Evolutionary conservation across 2,888 invertebrate species (phyloP).

Genomic region (Eumerus sabulonum): DNA sequence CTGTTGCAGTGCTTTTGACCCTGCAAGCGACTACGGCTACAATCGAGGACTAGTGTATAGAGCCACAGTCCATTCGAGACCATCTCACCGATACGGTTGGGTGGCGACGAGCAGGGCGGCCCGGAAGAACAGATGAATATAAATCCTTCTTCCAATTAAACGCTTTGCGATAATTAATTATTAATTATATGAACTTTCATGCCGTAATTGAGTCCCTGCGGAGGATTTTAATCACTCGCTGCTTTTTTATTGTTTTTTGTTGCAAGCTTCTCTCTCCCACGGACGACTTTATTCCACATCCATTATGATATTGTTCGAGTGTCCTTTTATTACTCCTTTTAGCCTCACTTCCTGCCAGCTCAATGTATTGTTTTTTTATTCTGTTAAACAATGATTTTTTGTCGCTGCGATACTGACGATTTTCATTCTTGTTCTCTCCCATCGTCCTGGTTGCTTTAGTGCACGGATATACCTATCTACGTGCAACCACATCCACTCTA

Average conservation of each 20-base stretch:
- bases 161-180: slow-evolving; percentile 71
- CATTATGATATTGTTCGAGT: slow-evolving; percentile 36
- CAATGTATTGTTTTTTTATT: slow-evolving; percentile 4
- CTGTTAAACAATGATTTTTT: neutral
- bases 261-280: neutral
- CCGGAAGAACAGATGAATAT: slow-evolving; percentile 38
- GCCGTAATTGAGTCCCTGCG: slow-evolving; percentile 69
- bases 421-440: neutral
- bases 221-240: slow-evolving; percentile 68
- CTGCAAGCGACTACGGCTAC: neutral
- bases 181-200: slow-evolving; percentile 70
- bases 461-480: neutral
- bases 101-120: neutral
- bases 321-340: neutral
- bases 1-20: slow-evolving; percentile 13
- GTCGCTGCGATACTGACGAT: neutral
- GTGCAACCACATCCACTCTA: neutral
- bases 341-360: neutral
- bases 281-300: slow-evolving; percentile 36
- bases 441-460: neutral
- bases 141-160: slow-evolving; percentile 71
- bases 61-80: too few species aligned
- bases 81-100: too few species aligned
- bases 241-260: slow-evolving; percentile 26
- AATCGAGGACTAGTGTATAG: too few species aligned